phyloP scores from a whole-genome alignment of 1,140 invertebrate species.

The Solenopsis fugax region DNA sequence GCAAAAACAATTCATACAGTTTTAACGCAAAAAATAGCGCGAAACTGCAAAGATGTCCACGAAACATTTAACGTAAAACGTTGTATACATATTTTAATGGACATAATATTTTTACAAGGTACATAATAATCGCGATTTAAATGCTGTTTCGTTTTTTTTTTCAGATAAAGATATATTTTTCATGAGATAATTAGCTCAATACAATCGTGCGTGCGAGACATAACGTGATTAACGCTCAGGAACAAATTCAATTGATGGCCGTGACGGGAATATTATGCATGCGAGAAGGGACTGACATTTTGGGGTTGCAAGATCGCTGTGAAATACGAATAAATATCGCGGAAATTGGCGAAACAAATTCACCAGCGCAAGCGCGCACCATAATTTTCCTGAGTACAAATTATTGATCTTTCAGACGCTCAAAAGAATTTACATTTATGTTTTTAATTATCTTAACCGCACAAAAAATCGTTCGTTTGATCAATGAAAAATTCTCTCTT shows the following conservation, averaged over 20 bases:
- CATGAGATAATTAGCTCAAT: constrained; percentile 23
- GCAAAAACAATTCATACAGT: background rate
- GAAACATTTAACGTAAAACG: background rate
- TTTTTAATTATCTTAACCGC: constrained; percentile 21
- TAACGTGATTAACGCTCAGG: constrained; percentile 36
- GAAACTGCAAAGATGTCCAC: background rate
- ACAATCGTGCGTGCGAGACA: background rate
- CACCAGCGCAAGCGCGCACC: constrained; percentile 14
- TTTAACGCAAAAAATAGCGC: background rate
- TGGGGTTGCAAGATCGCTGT: constrained; percentile 44
- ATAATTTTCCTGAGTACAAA: constrained; percentile 32
- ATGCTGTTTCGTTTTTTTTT: background rate
- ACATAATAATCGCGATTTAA: background rate
- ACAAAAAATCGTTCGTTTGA: background rate
- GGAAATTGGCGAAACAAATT: constrained; percentile 34
- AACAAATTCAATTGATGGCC: constrained; percentile 40
- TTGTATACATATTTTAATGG: background rate
- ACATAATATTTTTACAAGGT: background rate
- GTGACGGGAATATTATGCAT: constrained; percentile 29
- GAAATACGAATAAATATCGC: constrained; percentile 20
- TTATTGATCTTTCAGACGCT: constrained; percentile 42
- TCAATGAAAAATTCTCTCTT: background rate
- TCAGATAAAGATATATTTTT: background rate
- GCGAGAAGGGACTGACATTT: constrained; percentile 25
- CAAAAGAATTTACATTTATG: background rate